Conservation (phyloP, 2,113 vertebrate genomes). For the Anoplopoma fimbria region DNA sequence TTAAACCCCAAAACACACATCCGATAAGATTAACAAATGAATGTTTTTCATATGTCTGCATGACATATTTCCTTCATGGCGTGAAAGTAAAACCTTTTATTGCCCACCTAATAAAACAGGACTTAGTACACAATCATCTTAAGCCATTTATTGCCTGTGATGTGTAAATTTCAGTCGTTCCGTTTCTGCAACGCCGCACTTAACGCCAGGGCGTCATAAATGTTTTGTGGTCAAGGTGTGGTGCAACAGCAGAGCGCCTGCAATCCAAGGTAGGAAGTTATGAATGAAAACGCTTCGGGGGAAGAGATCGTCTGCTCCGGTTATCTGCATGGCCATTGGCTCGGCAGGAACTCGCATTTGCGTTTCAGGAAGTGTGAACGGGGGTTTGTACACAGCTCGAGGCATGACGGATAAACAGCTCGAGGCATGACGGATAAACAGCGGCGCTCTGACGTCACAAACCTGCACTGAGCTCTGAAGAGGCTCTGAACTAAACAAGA, state of each 20-base stretch:
- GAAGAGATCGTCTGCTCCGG: background rate
- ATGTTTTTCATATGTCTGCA: too few species aligned
- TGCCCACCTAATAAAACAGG: too few species aligned
- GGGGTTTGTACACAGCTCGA: slow-evolving; percentile 4
- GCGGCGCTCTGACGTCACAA: background rate
- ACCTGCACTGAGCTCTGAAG: background rate
- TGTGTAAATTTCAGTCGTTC: background rate
- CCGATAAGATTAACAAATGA: too few species aligned
- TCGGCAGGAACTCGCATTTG: slow-evolving; percentile 13
- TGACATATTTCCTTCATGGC: background rate
- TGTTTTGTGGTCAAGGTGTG: slow-evolving; percentile 6
- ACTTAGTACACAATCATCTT: too few species aligned
- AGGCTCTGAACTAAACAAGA: background rate
- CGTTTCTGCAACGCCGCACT: background rate
- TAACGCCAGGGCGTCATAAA: background rate
- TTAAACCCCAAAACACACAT: background rate
- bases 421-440: too few species aligned
- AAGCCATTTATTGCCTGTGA: background rate
- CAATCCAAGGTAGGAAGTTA: slow-evolving; percentile 14
- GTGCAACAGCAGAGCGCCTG: background rate
- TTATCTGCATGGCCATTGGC: background rate
- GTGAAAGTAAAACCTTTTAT: background rate
- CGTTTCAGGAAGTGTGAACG: slow-evolving; percentile 39
- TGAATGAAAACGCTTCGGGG: slow-evolving; percentile 27
- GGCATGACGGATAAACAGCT: slow-evolving; percentile 17